Base-by-base conservation (phyloP, 2,797 vertebrate species). In the Echeneis naucrates region DNA sequence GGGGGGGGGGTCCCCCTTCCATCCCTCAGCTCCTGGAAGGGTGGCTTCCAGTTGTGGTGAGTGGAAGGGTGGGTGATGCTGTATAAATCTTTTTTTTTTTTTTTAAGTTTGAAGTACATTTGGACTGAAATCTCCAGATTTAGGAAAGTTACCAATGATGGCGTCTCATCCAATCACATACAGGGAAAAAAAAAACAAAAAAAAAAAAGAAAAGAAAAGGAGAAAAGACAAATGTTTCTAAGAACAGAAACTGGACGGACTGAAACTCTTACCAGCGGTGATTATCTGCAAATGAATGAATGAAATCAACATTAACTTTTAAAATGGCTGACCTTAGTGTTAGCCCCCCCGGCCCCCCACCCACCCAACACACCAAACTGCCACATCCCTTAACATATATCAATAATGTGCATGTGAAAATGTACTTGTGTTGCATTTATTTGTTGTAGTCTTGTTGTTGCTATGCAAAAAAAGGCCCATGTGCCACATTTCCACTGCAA, bases 391-490 rank as follows among this genome's bases (percentile, higher is more conserved):
- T 14, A 3, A 10, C 11, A 9, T 10, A 23, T 64, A 24, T 65
- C 38, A n/a, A 30, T 40, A 5, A 53, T 16, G 42, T 58, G 62
- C 68, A 32, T 54, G 78, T 51, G 5, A 51, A 71, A 61, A 55
- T 61, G 12, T 5, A 27, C 5, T 5, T 66, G 54, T 59, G 69
- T 56, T 44, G 77, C 55, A 54, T 58, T 68, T 68, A 79, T 63
- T 69, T 4, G 45, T 71, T 63, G n/a, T 58, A 75, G 66, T 80
- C 86, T 69, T 84, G 87, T 85, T 92, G 89, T 91, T 92, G 89
- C 89, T 88, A 89, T 91, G 91, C 88, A 92, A 89, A 87, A 82
- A 74, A 81, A 75, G 47, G 72, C 72, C 69, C 69, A 77, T 72
- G 87, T 86, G 84, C 85, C 72, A 58, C 47, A 81, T 86, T 86